Percentiles rank a stretch among this genome's conserved stretches.
phyloP scores from a whole-genome alignment of 2,113 vertebrate species.

The Oreotrochilus melanogaster region DNA sequence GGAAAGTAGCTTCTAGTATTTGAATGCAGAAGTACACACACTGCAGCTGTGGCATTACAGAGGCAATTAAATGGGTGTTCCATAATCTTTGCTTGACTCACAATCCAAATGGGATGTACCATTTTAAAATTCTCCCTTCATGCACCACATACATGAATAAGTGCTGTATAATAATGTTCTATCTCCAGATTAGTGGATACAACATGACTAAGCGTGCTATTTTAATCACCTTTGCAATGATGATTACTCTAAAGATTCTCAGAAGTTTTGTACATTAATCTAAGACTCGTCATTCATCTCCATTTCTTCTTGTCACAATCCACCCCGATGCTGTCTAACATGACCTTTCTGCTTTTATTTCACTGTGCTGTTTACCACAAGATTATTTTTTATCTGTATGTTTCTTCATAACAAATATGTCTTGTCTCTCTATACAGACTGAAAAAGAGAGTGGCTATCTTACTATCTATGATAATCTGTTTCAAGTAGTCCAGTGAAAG shows the following conservation, averaged over 20 bases:
- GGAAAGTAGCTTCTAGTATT: constrained; percentile 30
- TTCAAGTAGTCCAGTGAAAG: not conserved
- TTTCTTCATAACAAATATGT: not conserved
- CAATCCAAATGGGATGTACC: constrained; percentile 8
- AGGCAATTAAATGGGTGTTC: constrained; percentile 70
- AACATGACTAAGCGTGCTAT: constrained; percentile 66
- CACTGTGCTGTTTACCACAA: not conserved
- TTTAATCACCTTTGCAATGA: constrained; percentile 52
- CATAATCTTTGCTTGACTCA: constrained; percentile 60
- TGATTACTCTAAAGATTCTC: constrained; percentile 7
- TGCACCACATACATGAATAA: constrained; percentile 17
- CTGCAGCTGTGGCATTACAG: constrained; percentile 68
- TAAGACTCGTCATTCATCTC: constrained; percentile 48
- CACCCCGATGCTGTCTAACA: constrained; percentile 33
- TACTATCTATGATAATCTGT: not conserved
- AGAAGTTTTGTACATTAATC: not conserved
- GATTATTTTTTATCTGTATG: not conserved
- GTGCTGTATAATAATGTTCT: constrained; percentile 28
- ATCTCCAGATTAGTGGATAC: constrained; percentile 25
- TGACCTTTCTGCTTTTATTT: constrained; percentile 54
- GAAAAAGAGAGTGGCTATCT: not conserved
- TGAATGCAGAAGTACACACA: constrained; percentile 35
- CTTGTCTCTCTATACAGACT: not conserved
- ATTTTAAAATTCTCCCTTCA: constrained; percentile 49
- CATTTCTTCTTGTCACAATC: constrained; percentile 58